Conservation (phyloP, 1,140 invertebrate genomes). For the Zaprionus lachaisei region DNA sequence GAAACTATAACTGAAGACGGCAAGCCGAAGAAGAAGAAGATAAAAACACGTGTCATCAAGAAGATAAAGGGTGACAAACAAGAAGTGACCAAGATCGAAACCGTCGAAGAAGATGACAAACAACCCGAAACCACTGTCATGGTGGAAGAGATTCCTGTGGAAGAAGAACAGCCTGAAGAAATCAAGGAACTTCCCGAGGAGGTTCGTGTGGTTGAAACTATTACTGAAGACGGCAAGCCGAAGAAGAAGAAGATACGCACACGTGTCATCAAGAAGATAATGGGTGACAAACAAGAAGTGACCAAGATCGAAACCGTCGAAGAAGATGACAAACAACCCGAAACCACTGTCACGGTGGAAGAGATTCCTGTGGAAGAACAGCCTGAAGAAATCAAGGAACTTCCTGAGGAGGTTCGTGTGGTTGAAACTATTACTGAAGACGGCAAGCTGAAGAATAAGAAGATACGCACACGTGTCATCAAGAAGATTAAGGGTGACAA, state of each 20-base stretch:
- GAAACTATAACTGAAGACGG: constrained; percentile 53
- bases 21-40: constrained; percentile 55
- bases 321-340: constrained; percentile 52
- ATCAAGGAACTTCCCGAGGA: constrained; percentile 39
- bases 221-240: constrained; percentile 33
- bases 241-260: constrained; percentile 42
- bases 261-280: constrained; percentile 48
- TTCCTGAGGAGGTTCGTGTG: constrained; percentile 47
- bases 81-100: constrained; percentile 84
- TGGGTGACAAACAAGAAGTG: constrained; percentile 52
- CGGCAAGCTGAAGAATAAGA: constrained; percentile 46
- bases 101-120: constrained; percentile 84
- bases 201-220: constrained; percentile 32
- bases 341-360: constrained; percentile 53
- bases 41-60: constrained; percentile 77
- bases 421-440: constrained; percentile 48
- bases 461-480: constrained; percentile 48
- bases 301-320: constrained; percentile 56
- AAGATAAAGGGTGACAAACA: constrained; percentile 83
- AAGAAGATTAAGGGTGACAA: constrained; percentile 50
- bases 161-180: constrained; percentile 52
- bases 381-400: constrained; percentile 37
- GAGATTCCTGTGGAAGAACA: constrained; percentile 34
- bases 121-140: constrained; percentile 68
- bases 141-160: constrained; percentile 51